A percentile compares a stretch with the other conserved stretches of the same genome.
Evolutionary conservation across 1,140 invertebrate species (phyloP).

Genomic region (Bombus terrestris): DNA sequence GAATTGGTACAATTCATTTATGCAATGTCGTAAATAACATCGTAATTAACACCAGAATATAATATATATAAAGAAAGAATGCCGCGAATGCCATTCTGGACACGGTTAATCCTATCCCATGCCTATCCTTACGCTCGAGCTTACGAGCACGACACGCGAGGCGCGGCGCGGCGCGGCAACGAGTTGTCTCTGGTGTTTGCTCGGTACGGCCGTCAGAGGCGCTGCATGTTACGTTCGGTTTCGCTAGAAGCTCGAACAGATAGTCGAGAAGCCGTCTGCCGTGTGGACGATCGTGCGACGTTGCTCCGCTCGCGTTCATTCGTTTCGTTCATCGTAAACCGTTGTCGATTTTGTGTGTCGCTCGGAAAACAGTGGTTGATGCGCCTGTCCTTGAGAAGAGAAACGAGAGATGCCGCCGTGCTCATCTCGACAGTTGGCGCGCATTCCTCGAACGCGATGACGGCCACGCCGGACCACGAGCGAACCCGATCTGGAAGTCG

Average conservation of each 20-base stretch:
- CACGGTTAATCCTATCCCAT: neutral
- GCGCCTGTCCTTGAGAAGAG: neutral
- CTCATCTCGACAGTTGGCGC: neutral
- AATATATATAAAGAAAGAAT: neutral
- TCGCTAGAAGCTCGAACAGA: slow-evolving; percentile 70
- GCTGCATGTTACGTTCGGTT: slow-evolving; percentile 57
- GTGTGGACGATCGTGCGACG: slow-evolving; percentile 68
- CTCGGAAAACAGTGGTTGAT: neutral
- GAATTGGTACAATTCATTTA: neutral
- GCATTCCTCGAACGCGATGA: slow-evolving; percentile 18
- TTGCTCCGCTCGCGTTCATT: neutral
- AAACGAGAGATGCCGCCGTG: neutral
- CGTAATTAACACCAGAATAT: neutral
- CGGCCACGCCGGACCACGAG: neutral
- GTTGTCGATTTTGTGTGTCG: neutral
- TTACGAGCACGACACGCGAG: no score
- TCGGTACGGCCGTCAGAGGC: slow-evolving; percentile 66
- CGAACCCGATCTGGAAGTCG: slow-evolving; percentile 13
- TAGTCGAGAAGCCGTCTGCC: slow-evolving; percentile 75
- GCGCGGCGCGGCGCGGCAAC: neutral
- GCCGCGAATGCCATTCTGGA: neutral
- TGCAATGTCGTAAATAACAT: neutral
- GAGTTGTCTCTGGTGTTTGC: slow-evolving; percentile 16
- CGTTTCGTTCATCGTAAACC: neutral
- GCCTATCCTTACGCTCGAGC: neutral